Evolutionary conservation across 2,797 vertebrate species (phyloP).

Genomic region (Neostethus bicornis): DNA sequence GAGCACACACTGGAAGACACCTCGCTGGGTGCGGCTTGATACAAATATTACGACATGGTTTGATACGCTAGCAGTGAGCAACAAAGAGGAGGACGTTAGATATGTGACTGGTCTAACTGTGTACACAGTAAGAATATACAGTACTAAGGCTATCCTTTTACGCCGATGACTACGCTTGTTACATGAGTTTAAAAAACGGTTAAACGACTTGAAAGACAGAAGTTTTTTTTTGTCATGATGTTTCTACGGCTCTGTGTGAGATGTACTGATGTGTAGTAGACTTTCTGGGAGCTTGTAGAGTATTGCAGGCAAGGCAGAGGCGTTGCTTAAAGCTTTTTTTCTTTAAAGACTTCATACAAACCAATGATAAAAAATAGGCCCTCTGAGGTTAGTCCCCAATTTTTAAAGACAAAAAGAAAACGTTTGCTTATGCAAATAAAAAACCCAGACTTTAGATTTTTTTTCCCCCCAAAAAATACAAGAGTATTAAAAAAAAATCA

Average conservation of each 20-base stretch:
- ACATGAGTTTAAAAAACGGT: constrained; percentile 56
- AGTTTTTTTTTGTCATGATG: constrained; percentile 17
- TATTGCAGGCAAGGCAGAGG: constrained; percentile 99
- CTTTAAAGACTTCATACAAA: constrained; percentile 98
- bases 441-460: constrained; percentile 83
- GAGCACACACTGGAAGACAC: constrained; percentile 69
- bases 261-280: constrained; percentile 66
- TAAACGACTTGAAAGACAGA: constrained; percentile 48
- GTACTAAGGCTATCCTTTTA: constrained; percentile 77
- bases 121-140: constrained; percentile 69
- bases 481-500: constrained; percentile 75
- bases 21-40: constrained; percentile 29
- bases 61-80: constrained; percentile 53
- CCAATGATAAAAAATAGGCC: constrained; percentile 89
- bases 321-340: constrained; percentile 99
- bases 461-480: constrained; percentile 43
- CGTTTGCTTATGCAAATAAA: constrained; percentile 74
- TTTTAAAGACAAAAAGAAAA: constrained; percentile 67
- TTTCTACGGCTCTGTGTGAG: constrained; percentile 67
- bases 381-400: constrained; percentile 90
- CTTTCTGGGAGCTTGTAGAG: constrained; percentile 81
- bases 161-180: constrained; percentile 56
- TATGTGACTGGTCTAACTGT: constrained; percentile 68
- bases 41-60: constrained; percentile 48
- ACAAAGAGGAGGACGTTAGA: constrained; percentile 60